phyloP scores from a whole-genome alignment of 2,797 vertebrate species.

The Megalops cyprinoides region DNA sequence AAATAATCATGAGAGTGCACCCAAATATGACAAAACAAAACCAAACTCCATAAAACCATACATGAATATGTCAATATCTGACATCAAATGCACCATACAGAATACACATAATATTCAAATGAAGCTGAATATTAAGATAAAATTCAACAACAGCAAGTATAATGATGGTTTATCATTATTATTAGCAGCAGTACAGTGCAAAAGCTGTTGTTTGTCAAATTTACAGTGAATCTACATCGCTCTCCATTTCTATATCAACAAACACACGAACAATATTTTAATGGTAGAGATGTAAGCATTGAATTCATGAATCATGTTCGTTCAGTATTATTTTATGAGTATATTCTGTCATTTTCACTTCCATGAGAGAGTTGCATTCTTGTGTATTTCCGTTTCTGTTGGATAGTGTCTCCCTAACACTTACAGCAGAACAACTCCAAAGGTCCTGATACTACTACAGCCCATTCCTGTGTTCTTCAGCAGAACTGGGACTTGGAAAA shows the following conservation, averaged over 20 bases:
- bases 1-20: constrained; percentile 7
- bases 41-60: not conserved
- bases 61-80: not conserved
- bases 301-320: not conserved
- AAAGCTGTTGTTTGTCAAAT: not conserved
- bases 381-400: not conserved
- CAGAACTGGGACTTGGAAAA: not conserved
- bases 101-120: not conserved
- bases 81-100: not conserved
- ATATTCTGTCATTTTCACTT: not conserved
- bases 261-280: not conserved
- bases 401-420: not conserved
- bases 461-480: not conserved
- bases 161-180: too few species aligned
- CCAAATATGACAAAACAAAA: not conserved
- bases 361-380: not conserved
- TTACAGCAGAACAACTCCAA: not conserved
- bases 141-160: not conserved
- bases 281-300: not conserved
- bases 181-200: too few species aligned
- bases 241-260: not conserved
- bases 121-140: not conserved
- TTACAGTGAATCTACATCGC: not conserved
- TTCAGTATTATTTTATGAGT: not conserved
- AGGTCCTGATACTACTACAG: too few species aligned